Evolutionary conservation across 2,113 vertebrate species (phyloP).

Genomic region (Rousettus leschenaultii): DNA sequence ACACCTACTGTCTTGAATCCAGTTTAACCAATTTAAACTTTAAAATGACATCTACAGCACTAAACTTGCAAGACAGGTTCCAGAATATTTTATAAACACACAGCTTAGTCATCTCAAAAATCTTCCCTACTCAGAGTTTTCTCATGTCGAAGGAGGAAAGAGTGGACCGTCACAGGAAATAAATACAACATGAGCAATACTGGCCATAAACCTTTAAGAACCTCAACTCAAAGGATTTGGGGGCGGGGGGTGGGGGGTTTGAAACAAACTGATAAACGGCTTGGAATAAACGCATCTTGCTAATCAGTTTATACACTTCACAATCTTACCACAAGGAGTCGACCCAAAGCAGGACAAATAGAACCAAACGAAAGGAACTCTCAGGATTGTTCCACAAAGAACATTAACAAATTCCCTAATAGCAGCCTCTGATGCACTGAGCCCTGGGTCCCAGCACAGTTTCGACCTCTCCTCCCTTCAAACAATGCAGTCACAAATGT

Average conservation of each 20-base stretch:
- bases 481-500: slow-evolving; percentile 46
- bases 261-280: not conserved
- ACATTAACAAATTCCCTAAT: slow-evolving; percentile 55
- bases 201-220: not conserved
- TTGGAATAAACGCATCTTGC: not conserved
- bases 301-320: slow-evolving; percentile 61
- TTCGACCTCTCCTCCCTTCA: slow-evolving; percentile 57
- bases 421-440: slow-evolving; percentile 16
- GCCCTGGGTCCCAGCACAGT: not conserved
- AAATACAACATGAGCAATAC: not conserved
- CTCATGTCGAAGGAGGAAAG: not conserved
- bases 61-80: slow-evolving; percentile 40
- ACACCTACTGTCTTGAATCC: slow-evolving; percentile 70
- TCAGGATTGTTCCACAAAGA: slow-evolving; percentile 36
- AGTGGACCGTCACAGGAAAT: not conserved
- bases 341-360: slow-evolving; percentile 68
- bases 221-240: not conserved
- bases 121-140: not conserved
- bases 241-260: fast-evolving
- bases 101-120: not conserved
- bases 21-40: slow-evolving; percentile 42
- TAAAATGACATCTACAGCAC: not conserved
- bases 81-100: slow-evolving; percentile 10
- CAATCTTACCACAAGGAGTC: slow-evolving; percentile 81
- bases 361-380: slow-evolving; percentile 2